Percentiles rank a stretch among this genome's conserved stretches.
Evolutionary conservation across 1,140 invertebrate genomes (phyloP).

Genomic region (Zaprionus tsacasi): DNA sequence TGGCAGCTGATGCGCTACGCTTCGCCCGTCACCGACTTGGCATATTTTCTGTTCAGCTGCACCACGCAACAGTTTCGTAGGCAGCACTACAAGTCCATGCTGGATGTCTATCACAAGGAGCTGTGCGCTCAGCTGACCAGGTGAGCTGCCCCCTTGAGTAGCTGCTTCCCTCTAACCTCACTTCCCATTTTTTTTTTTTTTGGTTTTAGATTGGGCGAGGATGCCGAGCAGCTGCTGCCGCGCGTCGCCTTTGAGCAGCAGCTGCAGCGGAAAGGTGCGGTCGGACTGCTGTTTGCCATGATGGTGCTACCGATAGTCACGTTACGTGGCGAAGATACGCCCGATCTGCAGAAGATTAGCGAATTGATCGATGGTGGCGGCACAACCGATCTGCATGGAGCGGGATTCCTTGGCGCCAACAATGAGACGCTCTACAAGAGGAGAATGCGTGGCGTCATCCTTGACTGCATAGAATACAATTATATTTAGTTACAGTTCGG

Average conservation of each 20-base stretch:
- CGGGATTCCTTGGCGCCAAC: not conserved
- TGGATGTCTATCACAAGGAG: conserved; percentile 86
- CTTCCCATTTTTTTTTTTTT: not conserved
- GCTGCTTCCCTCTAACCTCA: conserved; percentile 38
- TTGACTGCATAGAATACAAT: not conserved
- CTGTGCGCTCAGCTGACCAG: conserved; percentile 77
- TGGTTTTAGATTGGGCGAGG: conserved; percentile 74
- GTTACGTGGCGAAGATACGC: conserved; percentile 34
- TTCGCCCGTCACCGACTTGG: conserved; percentile 86
- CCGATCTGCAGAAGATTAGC: not conserved
- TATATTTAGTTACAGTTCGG: not conserved
- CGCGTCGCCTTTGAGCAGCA: conserved; percentile 81
- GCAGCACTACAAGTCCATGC: conserved; percentile 84
- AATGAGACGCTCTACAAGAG: conserved; percentile 1
- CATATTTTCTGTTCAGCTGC: conserved; percentile 86
- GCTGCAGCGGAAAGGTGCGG: conserved; percentile 72
- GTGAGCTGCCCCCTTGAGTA: conserved; percentile 31
- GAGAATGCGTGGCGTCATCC: not conserved
- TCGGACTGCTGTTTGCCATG: conserved; percentile 77
- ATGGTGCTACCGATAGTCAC: conserved; percentile 80
- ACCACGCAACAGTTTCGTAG: conserved; percentile 85
- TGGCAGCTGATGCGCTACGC: conserved; percentile 86
- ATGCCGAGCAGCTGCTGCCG: conserved; percentile 84
- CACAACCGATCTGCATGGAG: conserved; percentile 1
- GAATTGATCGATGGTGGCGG: not conserved